Conservation (phyloP, 2,113 vertebrate species). For the Agelaius phoeniceus region DNA sequence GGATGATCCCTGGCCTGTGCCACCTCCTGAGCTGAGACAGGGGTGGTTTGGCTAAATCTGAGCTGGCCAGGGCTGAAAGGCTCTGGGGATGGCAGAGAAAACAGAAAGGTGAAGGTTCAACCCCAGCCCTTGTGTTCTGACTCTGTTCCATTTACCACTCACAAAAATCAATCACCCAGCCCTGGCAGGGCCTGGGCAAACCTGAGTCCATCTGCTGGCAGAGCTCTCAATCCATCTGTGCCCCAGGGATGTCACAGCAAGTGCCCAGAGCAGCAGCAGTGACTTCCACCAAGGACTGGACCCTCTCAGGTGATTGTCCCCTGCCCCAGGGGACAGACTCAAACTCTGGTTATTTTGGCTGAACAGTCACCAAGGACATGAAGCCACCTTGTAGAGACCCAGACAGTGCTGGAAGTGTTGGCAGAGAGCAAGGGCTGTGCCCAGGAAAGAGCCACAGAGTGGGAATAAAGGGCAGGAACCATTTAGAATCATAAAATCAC, state of each 20-base stretch:
- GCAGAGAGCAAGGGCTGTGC: not conserved
- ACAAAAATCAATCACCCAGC: not conserved
- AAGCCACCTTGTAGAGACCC: not conserved
- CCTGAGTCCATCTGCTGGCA: not conserved
- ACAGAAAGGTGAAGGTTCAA: fast-evolving
- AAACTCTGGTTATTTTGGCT: not conserved
- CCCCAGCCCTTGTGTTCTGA: not conserved
- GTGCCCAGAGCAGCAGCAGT: not conserved
- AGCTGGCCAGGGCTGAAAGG: not conserved
- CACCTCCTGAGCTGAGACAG: not conserved
- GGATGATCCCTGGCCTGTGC: not conserved
- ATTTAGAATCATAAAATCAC: not conserved
- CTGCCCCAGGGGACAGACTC: not conserved
- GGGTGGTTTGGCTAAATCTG: not conserved
- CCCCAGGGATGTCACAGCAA: not conserved
- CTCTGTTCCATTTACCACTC: not conserved
- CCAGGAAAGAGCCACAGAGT: not conserved
- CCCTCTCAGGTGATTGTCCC: not conserved
- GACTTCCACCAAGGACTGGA: not conserved
- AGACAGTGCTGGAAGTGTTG: not conserved
- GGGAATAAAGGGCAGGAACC: not conserved
- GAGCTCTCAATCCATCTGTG: not conserved
- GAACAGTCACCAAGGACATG: not conserved
- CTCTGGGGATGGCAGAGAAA: fast-evolving
- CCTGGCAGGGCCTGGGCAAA: not conserved